These are phyloP conservation scores for Calcarius ornatus DNA, from an alignment of 2,113 vertebrate genomes.

Conservation along the genomic window DNA sequence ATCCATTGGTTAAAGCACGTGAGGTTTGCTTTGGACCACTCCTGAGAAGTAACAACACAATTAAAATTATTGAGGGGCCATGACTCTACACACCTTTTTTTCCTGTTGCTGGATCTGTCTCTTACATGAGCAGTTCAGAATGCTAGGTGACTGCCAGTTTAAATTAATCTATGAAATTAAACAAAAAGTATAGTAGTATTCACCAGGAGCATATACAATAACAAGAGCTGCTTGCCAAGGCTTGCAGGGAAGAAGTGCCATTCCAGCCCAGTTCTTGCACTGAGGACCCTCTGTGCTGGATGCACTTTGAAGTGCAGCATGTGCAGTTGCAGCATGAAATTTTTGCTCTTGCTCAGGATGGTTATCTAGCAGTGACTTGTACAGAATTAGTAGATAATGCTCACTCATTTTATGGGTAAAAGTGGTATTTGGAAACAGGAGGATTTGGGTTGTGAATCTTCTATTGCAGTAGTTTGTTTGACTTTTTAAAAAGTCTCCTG, in stretches of 20 bases:
- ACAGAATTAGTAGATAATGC: neutral
- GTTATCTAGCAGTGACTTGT: neutral
- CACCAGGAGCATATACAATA: neutral
- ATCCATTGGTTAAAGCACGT: accelerated
- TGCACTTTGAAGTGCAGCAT: neutral
- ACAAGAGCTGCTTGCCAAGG: neutral
- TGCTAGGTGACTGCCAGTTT: neutral
- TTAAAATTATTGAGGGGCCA: neutral
- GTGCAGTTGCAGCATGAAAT: neutral
- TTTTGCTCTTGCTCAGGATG: neutral
- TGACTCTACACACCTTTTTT: neutral
- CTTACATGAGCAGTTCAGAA: neutral
- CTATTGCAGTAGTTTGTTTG: neutral
- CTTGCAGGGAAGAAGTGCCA: neutral
- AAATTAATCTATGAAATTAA: neutral
- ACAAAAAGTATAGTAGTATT: neutral
- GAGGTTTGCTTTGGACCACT: neutral
- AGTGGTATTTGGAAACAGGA: neutral
- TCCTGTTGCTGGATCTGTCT: neutral
- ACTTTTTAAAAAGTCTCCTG: neutral
- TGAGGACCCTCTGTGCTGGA: accelerated
- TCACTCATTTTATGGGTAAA: neutral
- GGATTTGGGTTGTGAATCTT: neutral
- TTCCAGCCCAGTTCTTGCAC: neutral
- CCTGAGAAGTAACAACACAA: neutral